Base-by-base conservation (phyloP, 2,113 vertebrate genomes). In the Uropsilus gracilis region DNA sequence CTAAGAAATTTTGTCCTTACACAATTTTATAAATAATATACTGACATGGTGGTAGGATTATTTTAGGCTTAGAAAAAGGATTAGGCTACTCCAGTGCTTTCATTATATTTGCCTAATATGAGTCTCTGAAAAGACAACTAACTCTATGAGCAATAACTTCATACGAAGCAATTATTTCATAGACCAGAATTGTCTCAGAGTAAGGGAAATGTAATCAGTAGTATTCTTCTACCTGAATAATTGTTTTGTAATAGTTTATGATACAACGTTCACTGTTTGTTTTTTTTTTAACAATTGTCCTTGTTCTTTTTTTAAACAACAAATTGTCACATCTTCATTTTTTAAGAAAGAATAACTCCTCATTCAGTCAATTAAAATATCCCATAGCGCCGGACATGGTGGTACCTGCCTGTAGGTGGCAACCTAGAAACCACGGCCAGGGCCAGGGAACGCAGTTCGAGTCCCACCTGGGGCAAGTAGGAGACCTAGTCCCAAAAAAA, bases 341-440 rank as follows among this genome's bases (percentile, higher is more conserved):
- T 94, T 76, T 90, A 34, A 69, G 18, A 55, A 73, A 50, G 48
- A 91, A 83, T 59, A 64, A n/a, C 11, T 57, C 61, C 22, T 80
- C 37, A 44, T 85, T 75, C 71, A 89, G 50, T 94, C 82, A 78
- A 55, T 86, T 89, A 73, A 91, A 92, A 91, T 71, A 83, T 66
- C 16, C 63, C 72, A 78, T 5, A 94, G 2, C n/a, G n/a, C n/a
- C n/a, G n/a, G n/a, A n/a, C n/a, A n/a, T n/a, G n/a, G n/a, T n/a
- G n/a, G n/a, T n/a, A n/a, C n/a, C n/a, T n/a, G n/a, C n/a, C n/a
- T n/a, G n/a, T n/a, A n/a, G n/a, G n/a, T n/a, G n/a, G n/a, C n/a
- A n/a, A n/a, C n/a, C n/a, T n/a, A n/a, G n/a, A n/a, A n/a, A n/a
- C n/a, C n/a, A n/a, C n/a, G n/a, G n/a, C n/a, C n/a, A n/a, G n/a